Base-by-base conservation (phyloP, 2,888 invertebrate genomes). In the Aporophyla nigra region DNA sequence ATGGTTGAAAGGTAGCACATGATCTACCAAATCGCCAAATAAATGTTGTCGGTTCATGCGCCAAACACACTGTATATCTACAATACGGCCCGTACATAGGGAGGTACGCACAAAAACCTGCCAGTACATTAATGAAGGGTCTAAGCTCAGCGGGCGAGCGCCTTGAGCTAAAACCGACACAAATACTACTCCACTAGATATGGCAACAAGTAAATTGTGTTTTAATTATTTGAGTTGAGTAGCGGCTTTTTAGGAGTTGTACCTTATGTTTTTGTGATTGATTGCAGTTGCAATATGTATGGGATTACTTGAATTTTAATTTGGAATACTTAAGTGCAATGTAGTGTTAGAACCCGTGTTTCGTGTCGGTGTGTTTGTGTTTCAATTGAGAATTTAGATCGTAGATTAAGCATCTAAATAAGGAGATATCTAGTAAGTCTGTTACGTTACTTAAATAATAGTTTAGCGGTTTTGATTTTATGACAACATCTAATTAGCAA, bases 61-160 rank as follows among this genome's bases (percentile, higher is more conserved):
- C n/a, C n/a, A n/a, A n/a, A n/a, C n/a, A n/a, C n/a, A n/a, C n/a
- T n/a, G n/a, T n/a, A 2, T 33, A 33, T 3, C 43, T 33, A 16
- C 62, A 67, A 72, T 79, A 62, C 40, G 54, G 19, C 16, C 68
- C 54, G 21, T 82, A 65, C 33, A 76, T 71, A 84, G 59, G 58
- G 16, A 74, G 58, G n/a, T 46, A 14, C 14, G 51, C 10, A 71
- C 27, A 85, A 85, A 81, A 84, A 85, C 73, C 56, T 19, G 27
- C 40, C 53, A 51, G 68, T 66, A 65, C 43, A 66, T 73, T 73
- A 65, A 68, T 71, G 68, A 56, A 68, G 51, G 58, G 68, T 67
- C 59, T 84, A 61, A 65, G 51, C 86, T 16, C 86, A 84, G 84
- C 78, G 76, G 86, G 86, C 21, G 84, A 73, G 46, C 74, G 80